These are phyloP conservation scores for Pelosia muscerda DNA, from an alignment of 2,888 invertebrate species.

Conservation along the genomic window DNA sequence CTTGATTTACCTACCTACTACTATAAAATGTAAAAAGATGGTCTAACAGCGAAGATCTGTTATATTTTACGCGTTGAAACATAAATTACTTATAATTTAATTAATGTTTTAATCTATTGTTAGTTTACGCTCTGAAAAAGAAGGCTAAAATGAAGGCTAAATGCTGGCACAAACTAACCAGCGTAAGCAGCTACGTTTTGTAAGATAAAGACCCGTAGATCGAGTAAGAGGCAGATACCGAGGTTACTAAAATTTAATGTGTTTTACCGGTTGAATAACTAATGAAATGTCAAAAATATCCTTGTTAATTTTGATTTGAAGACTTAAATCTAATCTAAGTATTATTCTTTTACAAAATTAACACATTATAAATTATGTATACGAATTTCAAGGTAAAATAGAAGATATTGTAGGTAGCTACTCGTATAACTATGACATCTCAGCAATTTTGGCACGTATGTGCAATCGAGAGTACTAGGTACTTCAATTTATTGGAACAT, in stretches of 20 bases:
- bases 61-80: too few relatives aligned
- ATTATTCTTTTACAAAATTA: not conserved
- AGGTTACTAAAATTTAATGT: too few relatives aligned
- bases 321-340: not conserved
- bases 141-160: too few relatives aligned
- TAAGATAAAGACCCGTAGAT: too few relatives aligned
- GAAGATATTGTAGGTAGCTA: not conserved
- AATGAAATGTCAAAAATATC: not conserved
- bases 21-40: too few relatives aligned
- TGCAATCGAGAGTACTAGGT: conserved; percentile 32
- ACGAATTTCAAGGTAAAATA: not conserved
- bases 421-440: not conserved
- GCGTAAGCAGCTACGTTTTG: not conserved
- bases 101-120: too few relatives aligned
- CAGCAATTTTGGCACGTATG: conserved; percentile 30
- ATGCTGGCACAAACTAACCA: not conserved
- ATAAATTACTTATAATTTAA: too few relatives aligned
- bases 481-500: conserved; percentile 31
- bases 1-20: too few relatives aligned
- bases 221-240: too few relatives aligned
- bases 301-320: not conserved
- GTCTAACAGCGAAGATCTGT: too few relatives aligned
- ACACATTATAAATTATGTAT: not conserved
- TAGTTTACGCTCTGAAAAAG: too few relatives aligned
- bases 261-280: not conserved